These are phyloP conservation scores for Eurytoma californica DNA, from an alignment of 2,888 invertebrate genomes.

Conservation along the genomic window DNA sequence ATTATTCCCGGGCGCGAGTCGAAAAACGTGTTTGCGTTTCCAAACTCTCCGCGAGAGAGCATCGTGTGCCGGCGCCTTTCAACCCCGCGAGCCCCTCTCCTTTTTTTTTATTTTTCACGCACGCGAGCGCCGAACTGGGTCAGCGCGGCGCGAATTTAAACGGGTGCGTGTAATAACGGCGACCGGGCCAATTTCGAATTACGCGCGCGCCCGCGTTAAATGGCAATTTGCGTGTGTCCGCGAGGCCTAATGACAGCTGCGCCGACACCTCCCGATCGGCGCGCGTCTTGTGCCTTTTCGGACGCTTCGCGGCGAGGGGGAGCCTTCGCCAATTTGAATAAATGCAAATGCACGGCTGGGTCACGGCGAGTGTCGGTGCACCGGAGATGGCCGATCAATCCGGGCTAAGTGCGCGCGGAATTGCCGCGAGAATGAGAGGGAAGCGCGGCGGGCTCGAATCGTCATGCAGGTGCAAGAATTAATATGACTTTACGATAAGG, in stretches of 20 bases:
- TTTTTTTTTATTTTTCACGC: background rate
- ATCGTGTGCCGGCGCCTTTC: conserved; percentile 8
- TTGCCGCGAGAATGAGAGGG: background rate
- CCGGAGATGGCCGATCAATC: conserved; percentile 19
- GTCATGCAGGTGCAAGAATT: background rate
- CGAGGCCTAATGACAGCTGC: conserved; percentile 60
- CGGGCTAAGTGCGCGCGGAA: background rate
- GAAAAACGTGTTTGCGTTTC: conserved; percentile 45
- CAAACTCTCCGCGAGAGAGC: background rate
- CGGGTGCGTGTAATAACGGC: conserved; percentile 59
- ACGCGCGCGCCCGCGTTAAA: conserved; percentile 59
- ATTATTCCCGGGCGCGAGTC: conserved; percentile 37
- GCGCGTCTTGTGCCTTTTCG: conserved; percentile 5
- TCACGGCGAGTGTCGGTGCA: background rate
- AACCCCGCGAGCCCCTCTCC: conserved; percentile 11
- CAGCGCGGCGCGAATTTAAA: conserved; percentile 64
- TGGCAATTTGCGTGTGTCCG: conserved; percentile 63
- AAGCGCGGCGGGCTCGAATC: too few relatives aligned
- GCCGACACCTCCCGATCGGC: conserved; percentile 31
- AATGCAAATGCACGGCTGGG: conserved; percentile 22
- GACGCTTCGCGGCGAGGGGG: conserved; percentile 10
- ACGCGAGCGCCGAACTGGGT: conserved; percentile 62
- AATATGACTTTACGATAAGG: too few relatives aligned
- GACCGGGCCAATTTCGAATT: conserved; percentile 63
- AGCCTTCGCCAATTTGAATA: conserved; percentile 42